phyloP scores from a whole-genome alignment of 2,888 invertebrate genomes.

The Nephrocerus scutellatus region DNA sequence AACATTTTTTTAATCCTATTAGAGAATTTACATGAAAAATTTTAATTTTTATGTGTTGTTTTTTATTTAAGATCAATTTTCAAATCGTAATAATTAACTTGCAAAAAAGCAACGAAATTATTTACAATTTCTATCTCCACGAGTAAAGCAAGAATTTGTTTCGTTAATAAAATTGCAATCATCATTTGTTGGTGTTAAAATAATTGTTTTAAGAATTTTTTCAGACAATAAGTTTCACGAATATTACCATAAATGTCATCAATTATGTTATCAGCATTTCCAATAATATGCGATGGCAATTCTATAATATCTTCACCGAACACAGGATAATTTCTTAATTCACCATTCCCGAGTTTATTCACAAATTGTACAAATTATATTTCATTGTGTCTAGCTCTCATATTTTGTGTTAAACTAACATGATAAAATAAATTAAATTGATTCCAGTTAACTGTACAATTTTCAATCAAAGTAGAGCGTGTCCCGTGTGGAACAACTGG shows the following conservation, averaged over 20 bases:
- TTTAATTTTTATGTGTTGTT: too few relatives aligned
- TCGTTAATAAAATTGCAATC: conserved; percentile 37
- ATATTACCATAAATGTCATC: not conserved
- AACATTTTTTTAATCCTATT: too few relatives aligned
- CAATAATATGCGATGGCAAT: not conserved
- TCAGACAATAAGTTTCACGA: not conserved
- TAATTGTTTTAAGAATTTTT: not conserved
- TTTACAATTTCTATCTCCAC: conserved; percentile 91
- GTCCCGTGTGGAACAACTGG: too few relatives aligned
- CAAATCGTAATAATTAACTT: conserved; percentile 88
- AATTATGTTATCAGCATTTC: not conserved
- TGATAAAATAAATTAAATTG: conserved; percentile 4
- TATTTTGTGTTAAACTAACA: conserved; percentile 9
- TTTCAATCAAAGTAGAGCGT: too few relatives aligned
- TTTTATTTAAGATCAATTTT: conserved; percentile 89
- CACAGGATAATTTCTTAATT: too few relatives aligned
- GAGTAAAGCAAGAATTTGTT: conserved; percentile 79
- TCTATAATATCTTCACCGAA: too few relatives aligned
- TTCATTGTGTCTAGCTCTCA: conserved; percentile 10
- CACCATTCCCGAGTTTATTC: conserved; percentile 6
- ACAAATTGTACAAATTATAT: conserved; percentile 7
- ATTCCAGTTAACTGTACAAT: conserved; percentile 1
- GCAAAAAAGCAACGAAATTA: conserved; percentile 84
- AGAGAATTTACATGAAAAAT: too few relatives aligned
- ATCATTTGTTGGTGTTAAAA: conserved; percentile 2